These are phyloP conservation scores for Rhombomys opimus DNA, from an alignment of 2,113 vertebrate genomes.

Conservation along the genomic window DNA sequence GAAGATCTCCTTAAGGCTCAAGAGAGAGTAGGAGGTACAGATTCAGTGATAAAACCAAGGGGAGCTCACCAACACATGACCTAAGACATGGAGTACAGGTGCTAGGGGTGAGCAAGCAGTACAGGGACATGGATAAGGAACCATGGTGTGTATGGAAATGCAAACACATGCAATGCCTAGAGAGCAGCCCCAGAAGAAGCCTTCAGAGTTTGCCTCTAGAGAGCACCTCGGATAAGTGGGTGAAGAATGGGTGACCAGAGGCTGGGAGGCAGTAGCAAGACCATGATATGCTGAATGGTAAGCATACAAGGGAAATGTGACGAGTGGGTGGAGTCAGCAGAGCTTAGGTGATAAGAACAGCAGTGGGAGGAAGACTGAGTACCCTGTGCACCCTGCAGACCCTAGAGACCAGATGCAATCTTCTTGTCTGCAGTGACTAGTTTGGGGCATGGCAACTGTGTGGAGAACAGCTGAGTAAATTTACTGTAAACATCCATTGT, in stretches of 20 bases:
- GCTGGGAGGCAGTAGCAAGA: background rate
- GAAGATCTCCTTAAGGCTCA: background rate
- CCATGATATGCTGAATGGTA: background rate
- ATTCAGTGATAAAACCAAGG: background rate
- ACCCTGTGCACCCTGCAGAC: background rate
- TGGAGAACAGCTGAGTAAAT: background rate
- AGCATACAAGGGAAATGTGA: background rate
- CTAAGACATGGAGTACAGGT: background rate
- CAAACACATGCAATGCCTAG: background rate
- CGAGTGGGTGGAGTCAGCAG: background rate
- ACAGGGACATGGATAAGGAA: background rate
- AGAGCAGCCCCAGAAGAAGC: background rate
- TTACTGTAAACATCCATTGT: background rate
- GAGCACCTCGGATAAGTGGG: background rate
- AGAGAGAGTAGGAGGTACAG: background rate
- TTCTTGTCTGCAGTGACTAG: background rate
- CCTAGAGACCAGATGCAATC: background rate
- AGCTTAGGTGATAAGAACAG: background rate
- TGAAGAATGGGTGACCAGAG: background rate
- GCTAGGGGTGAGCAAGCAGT: background rate
- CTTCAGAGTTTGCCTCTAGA: slow-evolving; percentile 32
- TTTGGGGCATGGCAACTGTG: background rate
- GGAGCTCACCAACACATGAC: background rate
- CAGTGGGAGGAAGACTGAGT: background rate
- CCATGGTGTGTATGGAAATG: background rate